Evolutionary conservation across 2,113 vertebrate species (phyloP).

Genomic region (Colaptes auratus): DNA sequence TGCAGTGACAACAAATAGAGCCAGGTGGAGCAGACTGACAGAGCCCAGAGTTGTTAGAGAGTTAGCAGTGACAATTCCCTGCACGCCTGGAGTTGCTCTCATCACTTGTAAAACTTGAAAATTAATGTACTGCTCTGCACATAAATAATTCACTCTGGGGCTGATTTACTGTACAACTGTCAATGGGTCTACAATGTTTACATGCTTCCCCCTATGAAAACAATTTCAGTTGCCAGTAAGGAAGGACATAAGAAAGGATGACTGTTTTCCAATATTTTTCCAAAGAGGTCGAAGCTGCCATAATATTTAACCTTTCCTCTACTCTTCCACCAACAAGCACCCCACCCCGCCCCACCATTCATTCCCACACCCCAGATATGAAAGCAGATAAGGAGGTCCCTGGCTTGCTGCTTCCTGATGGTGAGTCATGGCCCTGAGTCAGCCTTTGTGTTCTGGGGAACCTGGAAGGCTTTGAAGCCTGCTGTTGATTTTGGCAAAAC

Average conservation of each 20-base stretch:
- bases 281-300: constrained; percentile 33
- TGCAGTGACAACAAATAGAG: neutral
- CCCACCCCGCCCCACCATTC: neutral
- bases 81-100: neutral
- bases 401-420: constrained; percentile 72
- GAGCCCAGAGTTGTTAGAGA: neutral
- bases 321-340: neutral
- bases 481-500: constrained; percentile 76
- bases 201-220: neutral
- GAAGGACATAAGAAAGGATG: constrained; percentile 1
- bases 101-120: neutral
- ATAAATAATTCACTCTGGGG: neutral
- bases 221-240: neutral
- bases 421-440: constrained; percentile 79
- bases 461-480: constrained; percentile 77
- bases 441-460: constrained; percentile 80
- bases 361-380: constrained; percentile 79
- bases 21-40: neutral
- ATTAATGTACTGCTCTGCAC: neutral
- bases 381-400: constrained; percentile 69
- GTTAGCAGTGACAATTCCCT: neutral
- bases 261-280: constrained; percentile 16
- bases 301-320: constrained; percentile 57
- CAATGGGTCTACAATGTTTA: neutral
- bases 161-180: neutral